Percentiles rank a stretch among this genome's conserved stretches.
Conservation (phyloP, 2,797 vertebrate species). For the Peromyscus melanophrys region DNA sequence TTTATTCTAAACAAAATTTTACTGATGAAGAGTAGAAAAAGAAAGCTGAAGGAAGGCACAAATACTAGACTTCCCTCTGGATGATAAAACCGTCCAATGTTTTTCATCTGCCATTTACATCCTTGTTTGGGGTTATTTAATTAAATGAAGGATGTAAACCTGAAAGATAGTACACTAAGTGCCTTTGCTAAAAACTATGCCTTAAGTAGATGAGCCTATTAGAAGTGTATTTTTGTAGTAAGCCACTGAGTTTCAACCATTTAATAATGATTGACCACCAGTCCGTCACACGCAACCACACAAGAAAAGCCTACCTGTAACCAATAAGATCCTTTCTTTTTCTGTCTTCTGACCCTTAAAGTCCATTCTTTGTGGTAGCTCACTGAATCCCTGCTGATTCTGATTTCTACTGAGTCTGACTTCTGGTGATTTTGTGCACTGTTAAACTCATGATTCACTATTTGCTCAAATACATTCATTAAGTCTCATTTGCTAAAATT, state of each 20-base stretch:
- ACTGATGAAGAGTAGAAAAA: neutral
- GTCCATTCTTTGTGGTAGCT: fast-evolving
- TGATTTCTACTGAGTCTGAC: neutral
- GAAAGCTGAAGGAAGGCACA: neutral
- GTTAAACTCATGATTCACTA: neutral
- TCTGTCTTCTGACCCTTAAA: neutral
- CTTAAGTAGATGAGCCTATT: neutral
- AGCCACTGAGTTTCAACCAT: neutral
- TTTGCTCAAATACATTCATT: neutral
- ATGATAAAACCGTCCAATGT: neutral
- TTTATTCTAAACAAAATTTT: neutral
- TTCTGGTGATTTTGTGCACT: neutral
- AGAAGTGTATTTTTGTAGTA: neutral
- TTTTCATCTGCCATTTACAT: neutral
- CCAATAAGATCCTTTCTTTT: neutral
- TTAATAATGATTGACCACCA: neutral
- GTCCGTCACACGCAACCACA: neutral
- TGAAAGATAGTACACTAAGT: neutral
- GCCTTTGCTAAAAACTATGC: neutral
- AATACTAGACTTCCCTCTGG: neutral
- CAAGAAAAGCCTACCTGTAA: neutral
- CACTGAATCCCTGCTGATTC: neutral
- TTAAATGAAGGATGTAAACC: neutral
- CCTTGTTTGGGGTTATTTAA: neutral
- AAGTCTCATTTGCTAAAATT: neutral